These are phyloP conservation scores for Ophthalmolycus amberensis DNA, from an alignment of 2,113 vertebrate genomes.

Conservation along the genomic window DNA sequence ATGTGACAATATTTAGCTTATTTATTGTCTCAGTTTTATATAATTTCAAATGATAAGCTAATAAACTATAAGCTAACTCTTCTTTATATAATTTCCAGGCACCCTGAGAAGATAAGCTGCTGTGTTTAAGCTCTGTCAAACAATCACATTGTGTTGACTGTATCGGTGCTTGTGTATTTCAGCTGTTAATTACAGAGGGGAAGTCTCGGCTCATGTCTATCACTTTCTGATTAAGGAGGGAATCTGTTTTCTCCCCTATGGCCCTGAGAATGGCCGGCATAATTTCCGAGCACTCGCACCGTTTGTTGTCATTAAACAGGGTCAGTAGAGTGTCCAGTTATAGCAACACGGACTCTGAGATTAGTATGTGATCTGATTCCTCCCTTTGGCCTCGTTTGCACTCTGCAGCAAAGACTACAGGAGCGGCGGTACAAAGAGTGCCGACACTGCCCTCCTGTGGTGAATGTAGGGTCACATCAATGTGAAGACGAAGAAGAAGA, in stretches of 20 bases:
- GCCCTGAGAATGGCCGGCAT: slow-evolving; percentile 45
- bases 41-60: not conserved
- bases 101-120: not conserved
- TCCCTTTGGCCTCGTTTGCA: slow-evolving; percentile 71
- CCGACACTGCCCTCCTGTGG: slow-evolving; percentile 57
- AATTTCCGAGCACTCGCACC: slow-evolving; percentile 43
- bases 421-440: slow-evolving; percentile 9
- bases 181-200: slow-evolving; percentile 53
- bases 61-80: not conserved
- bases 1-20: not conserved
- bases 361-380: slow-evolving; percentile 67
- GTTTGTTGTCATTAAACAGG: slow-evolving; percentile 64
- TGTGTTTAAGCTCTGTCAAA: slow-evolving; percentile 7
- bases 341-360: slow-evolving; percentile 64
- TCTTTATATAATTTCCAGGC: not conserved
- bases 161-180: slow-evolving; percentile 41
- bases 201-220: slow-evolving; percentile 53
- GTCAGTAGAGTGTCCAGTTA: slow-evolving; percentile 52
- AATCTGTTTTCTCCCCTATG: slow-evolving; percentile 41
- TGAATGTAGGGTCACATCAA: not conserved
- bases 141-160: slow-evolving; percentile 35
- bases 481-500: not conserved
- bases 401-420: slow-evolving; percentile 29
- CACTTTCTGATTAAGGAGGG: slow-evolving; percentile 50
- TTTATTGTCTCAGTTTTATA: not conserved